Percentiles rank a stretch among this genome's conserved stretches.
Evolutionary conservation across 2,888 invertebrate species (phyloP).

Genomic region (Eutolmus rufibarbis): DNA sequence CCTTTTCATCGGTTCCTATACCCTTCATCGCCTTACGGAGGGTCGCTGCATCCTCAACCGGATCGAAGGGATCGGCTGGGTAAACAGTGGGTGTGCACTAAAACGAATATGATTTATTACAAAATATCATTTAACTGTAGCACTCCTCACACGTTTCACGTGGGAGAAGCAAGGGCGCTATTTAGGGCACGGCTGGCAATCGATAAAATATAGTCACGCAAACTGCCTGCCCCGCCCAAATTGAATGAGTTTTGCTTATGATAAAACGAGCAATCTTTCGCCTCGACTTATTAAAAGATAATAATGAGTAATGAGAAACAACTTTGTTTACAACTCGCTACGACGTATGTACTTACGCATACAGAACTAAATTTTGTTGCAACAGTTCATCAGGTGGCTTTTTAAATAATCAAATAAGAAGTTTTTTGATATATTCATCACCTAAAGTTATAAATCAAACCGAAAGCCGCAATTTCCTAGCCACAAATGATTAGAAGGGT

Average conservation of each 20-base stretch:
- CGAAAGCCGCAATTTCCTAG: not conserved
- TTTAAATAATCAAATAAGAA: not conserved
- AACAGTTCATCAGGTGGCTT: not conserved
- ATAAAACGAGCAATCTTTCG: not conserved
- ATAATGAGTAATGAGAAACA: not conserved
- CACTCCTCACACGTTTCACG: not conserved
- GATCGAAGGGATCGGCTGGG: conserved; percentile 86
- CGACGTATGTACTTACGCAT: not conserved
- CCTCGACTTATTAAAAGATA: not conserved
- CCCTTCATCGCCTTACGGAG: conserved; percentile 93
- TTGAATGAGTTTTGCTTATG: not conserved
- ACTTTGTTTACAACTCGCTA: not conserved
- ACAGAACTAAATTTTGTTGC: not conserved
- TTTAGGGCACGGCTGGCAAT: not conserved
- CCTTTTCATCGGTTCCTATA: conserved; percentile 89
- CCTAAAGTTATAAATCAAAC: not conserved
- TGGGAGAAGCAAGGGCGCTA: not conserved
- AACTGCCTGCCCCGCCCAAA: not conserved
- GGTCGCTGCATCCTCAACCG: conserved; percentile 82
- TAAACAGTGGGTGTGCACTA: conserved; percentile 89
- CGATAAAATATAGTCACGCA: not conserved
- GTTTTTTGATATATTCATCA: not conserved
- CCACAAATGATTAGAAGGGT: not conserved
- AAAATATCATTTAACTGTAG: not conserved
- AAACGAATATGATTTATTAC: conserved; percentile 46